Percentiles rank a stretch among this genome's conserved stretches.
phyloP scores from a whole-genome alignment of 2,888 invertebrate genomes.

The Zootermopsis nevadensis region DNA sequence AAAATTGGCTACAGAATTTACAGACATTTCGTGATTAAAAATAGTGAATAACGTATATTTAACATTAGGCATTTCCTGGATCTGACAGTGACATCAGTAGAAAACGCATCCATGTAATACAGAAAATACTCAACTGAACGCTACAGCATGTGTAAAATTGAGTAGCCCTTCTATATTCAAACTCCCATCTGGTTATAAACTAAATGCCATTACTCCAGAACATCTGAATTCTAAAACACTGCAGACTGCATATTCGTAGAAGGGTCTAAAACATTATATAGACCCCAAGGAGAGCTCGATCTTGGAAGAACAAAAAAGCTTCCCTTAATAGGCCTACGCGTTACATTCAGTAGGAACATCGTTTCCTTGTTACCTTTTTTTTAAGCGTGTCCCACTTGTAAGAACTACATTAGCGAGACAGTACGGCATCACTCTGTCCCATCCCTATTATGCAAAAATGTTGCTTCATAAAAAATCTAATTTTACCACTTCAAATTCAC shows the following conservation, averaged over 20 bases:
- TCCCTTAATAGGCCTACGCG: not conserved
- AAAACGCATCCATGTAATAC: no score
- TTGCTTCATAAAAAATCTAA: not conserved
- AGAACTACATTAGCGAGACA: not conserved
- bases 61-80: no score
- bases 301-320: not conserved
- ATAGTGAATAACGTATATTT: no score
- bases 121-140: no score
- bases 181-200: not conserved
- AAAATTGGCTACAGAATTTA: no score
- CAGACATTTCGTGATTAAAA: no score
- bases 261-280: not conserved
- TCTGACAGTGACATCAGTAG: no score
- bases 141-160: not conserved
- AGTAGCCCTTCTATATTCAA: not conserved
- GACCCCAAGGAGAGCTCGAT: not conserved
- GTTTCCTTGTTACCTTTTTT: not conserved
- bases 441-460: not conserved
- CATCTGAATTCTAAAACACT: not conserved
- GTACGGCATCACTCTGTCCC: not conserved
- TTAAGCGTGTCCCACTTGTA: not conserved
- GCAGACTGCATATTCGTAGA: not conserved
- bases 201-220: not conserved
- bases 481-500: not conserved
- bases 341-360: not conserved